phyloP scores from a whole-genome alignment of 2,797 vertebrate species.

The Pteropus rufus region DNA sequence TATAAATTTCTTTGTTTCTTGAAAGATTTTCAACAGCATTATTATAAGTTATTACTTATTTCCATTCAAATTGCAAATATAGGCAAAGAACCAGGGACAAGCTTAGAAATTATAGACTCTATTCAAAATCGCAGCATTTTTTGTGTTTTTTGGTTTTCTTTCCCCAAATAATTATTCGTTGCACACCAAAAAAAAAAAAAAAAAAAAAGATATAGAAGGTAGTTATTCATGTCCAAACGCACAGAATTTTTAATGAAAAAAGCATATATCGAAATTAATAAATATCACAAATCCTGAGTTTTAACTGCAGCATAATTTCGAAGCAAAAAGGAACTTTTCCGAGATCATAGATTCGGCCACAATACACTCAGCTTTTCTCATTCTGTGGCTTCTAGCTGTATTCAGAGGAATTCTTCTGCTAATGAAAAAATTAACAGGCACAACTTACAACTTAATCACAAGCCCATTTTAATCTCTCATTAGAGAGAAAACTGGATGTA shows the following conservation, averaged over 20 bases:
- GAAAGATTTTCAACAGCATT: not conserved
- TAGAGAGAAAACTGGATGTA: not conserved
- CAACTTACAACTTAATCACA: not conserved
- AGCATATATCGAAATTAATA: not conserved
- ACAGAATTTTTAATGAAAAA: constrained; percentile 29
- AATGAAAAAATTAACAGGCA: not conserved
- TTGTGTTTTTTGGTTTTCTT: constrained; percentile 14
- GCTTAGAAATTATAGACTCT: constrained; percentile 34
- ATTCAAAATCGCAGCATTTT: constrained; percentile 28
- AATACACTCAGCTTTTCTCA: not conserved
- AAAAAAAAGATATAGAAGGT: constrained; percentile 27
- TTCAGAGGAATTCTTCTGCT: not conserved
- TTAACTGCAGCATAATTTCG: not conserved
- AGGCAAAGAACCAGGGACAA: not conserved
- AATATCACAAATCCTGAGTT: constrained; percentile 6
- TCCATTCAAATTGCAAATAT: constrained; percentile 49
- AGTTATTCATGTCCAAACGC: constrained; percentile 29
- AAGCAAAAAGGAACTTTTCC: not conserved
- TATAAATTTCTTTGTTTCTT: constrained; percentile 13
- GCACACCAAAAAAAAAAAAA: not conserved
- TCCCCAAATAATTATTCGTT: constrained; percentile 29
- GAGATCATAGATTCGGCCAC: not conserved
- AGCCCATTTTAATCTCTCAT: not conserved
- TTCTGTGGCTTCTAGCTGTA: not conserved
- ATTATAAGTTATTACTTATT: constrained; percentile 28